Base-by-base conservation (phyloP, 2,888 invertebrate species). In the Cephus spinipes region DNA sequence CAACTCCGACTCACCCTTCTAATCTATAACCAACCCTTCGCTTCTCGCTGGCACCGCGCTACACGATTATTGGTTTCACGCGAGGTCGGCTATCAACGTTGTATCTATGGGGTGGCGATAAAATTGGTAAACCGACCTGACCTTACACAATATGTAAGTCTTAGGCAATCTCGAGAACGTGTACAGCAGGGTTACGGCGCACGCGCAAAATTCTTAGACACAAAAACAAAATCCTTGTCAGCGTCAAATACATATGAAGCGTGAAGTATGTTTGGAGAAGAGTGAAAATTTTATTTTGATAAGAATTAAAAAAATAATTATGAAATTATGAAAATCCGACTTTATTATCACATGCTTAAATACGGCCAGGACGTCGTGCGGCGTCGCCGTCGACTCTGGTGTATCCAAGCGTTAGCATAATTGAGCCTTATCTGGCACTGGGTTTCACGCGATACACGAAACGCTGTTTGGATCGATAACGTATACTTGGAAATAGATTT, bases 41-140 rank as follows among this genome's bases (percentile, higher is more conserved):
- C 32, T 32, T 33, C 11, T 55, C 71, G 40, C 73, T 36, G 30
- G 35, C 68, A 23, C 78, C 74, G 35, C 81, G 84, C 86, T 85
- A 82, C 85, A 85, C 87, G 88, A 90, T 90, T 89, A 90, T 90
- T 88, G 89, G 90, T 88, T 89, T 89, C 87, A 86, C 87, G 87
- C 87, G 86, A 85, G 87, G 85, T 85, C 86, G 85, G 84, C 85
- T 87, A 89, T 88, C 86, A 86, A 87, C 87, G 85, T 87, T 89
- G 86, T 87, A 85, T 84, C 86, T 86, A 87, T 84, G 81, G 86
- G 81, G 81, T 79, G 79, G 32, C 40, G 73, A 73, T 77, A 76
- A 79, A 80, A 80, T 82, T 82, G 79, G 9, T 82, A 78, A 78
- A 81, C 76, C 69, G 75, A 71, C 75, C 55, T 55, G 55, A 55